phyloP scores from a whole-genome alignment of 23 tunicate genomes.

The Trididemnum nubilum region DNA sequence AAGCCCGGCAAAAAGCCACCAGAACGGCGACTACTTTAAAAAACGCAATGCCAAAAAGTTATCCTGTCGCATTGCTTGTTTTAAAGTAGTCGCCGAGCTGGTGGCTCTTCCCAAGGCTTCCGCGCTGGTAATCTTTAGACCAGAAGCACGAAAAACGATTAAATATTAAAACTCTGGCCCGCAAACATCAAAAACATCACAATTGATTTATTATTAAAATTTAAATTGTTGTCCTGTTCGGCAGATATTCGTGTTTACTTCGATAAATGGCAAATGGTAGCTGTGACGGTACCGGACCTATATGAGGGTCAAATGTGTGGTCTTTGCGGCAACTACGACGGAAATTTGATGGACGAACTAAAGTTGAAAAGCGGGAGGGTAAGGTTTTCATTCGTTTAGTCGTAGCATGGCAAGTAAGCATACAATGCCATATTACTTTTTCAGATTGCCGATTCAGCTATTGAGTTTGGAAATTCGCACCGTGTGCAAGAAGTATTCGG shows the following conservation, averaged over 20 bases:
- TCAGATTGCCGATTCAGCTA: neutral
- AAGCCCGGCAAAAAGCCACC: too few species aligned
- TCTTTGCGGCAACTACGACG: slow-evolving; percentile 81
- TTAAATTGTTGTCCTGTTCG: too few species aligned
- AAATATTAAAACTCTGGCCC: too few species aligned
- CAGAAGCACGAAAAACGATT: too few species aligned
- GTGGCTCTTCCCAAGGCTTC: too few species aligned
- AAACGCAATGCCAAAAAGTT: too few species aligned
- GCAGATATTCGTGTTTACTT: slow-evolving; percentile 63
- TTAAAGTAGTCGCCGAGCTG: too few species aligned
- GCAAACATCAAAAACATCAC: too few species aligned
- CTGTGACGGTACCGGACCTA: slow-evolving; percentile 38
- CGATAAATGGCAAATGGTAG: slow-evolving; percentile 55
- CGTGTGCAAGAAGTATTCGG: neutral
- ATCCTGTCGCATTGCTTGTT: too few species aligned
- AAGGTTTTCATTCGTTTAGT: neutral
- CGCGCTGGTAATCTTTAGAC: too few species aligned
- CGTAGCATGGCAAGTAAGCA: neutral
- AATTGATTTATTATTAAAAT: too few species aligned
- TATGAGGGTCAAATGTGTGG: slow-evolving; percentile 63
- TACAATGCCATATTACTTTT: neutral
- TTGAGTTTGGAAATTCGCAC: slow-evolving; percentile 54
- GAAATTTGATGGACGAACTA: slow-evolving; percentile 31
- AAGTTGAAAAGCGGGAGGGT: slow-evolving; percentile 11
- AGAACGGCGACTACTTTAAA: too few species aligned